Evolutionary conservation across 2,113 vertebrate genomes (phyloP).

Genomic region (Sialia sialis): DNA sequence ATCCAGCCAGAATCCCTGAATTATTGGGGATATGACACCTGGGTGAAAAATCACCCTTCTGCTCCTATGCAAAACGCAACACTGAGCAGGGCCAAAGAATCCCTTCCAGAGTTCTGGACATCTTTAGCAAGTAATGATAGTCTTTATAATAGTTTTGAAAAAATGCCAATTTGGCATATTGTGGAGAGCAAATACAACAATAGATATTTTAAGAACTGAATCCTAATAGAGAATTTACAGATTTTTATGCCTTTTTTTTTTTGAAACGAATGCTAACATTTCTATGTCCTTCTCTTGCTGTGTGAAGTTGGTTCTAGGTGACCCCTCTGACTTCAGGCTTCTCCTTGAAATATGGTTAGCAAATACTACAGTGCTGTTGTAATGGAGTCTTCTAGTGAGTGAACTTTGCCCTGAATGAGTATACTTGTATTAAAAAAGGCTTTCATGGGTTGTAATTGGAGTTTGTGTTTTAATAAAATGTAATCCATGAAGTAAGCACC

Average conservation of each 20-base stretch:
- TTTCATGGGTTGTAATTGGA: not conserved
- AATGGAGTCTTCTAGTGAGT: not conserved
- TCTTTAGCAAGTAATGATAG: not conserved
- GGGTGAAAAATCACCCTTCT: not conserved
- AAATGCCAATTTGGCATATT: not conserved
- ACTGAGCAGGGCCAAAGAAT: not conserved
- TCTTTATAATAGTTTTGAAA: not conserved
- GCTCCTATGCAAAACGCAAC: not conserved
- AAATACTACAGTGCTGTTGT: not conserved
- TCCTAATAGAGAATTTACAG: not conserved
- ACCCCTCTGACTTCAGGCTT: not conserved
- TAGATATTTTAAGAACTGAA: conserved; percentile 17
- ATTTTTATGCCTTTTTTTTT: not conserved
- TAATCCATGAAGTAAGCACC: not conserved
- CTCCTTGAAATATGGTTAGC: not conserved
- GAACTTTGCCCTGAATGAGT: not conserved
- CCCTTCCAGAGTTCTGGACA: not conserved
- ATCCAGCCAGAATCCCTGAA: not conserved
- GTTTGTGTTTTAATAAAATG: not conserved
- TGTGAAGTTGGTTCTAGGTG: not conserved
- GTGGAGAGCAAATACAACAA: not conserved
- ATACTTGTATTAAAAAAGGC: not conserved
- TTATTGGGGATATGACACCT: not conserved
- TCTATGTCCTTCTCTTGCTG: not conserved
- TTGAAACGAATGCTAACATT: not conserved